Conservation (phyloP, 1,140 invertebrate genomes). For the Armadillidium nasatum region DNA sequence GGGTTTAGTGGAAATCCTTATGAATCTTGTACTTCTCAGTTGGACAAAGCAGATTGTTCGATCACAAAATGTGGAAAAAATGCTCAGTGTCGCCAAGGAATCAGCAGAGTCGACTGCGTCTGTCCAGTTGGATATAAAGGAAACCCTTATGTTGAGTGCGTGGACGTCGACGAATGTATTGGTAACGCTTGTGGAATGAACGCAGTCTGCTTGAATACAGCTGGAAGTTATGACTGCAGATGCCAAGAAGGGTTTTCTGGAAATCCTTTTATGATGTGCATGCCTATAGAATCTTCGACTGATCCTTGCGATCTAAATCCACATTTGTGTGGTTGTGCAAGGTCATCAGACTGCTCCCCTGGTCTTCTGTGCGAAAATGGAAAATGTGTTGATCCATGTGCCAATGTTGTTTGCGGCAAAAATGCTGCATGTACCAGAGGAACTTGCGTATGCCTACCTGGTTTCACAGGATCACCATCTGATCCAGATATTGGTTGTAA, state of each 20-base stretch:
- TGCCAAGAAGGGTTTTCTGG: constrained; percentile 75
- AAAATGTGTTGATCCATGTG: constrained; percentile 68
- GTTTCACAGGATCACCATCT: constrained; percentile 70
- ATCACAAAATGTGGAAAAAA: constrained; percentile 67
- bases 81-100: constrained; percentile 69
- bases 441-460: constrained; percentile 70
- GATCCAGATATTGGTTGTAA: constrained; percentile 65
- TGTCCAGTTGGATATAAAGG: constrained; percentile 76
- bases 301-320: constrained; percentile 60
- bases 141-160: constrained; percentile 77
- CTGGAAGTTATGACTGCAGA: constrained; percentile 78
- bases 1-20: constrained; percentile 83
- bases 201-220: constrained; percentile 80
- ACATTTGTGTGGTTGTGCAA: constrained; percentile 62
- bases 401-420: constrained; percentile 68
- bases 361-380: constrained; percentile 64
- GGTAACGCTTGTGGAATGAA: constrained; percentile 73
- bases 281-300: constrained; percentile 53
- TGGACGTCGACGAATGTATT: constrained; percentile 76
- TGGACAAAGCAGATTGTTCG: constrained; percentile 66
- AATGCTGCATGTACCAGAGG: constrained; percentile 73
- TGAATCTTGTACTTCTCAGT: constrained; percentile 59
- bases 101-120: constrained; percentile 68
- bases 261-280: constrained; percentile 75
- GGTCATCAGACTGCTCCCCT: constrained; percentile 64